Evolutionary conservation across 2,888 invertebrate species (phyloP).

Genomic region (Dyspetes luteomarginatus): DNA sequence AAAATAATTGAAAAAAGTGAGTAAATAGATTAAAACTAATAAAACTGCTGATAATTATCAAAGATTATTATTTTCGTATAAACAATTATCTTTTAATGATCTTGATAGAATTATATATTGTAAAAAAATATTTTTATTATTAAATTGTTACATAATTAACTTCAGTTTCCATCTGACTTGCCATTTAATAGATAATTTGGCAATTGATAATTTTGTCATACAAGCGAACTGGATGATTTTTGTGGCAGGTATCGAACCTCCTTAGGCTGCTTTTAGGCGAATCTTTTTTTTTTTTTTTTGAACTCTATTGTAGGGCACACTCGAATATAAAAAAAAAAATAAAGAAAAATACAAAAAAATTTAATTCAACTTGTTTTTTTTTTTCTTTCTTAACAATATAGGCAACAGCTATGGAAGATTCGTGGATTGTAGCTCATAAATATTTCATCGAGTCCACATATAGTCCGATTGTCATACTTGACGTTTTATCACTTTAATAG

Average conservation of each 20-base stretch:
- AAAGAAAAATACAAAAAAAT: conserved; percentile 37
- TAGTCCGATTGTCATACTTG: conserved; percentile 25
- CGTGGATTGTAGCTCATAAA: conserved; percentile 28
- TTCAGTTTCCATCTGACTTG: too few species aligned
- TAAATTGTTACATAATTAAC: too few species aligned
- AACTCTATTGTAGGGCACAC: conserved; percentile 45
- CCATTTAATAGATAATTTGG: too few species aligned
- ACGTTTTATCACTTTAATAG: not conserved
- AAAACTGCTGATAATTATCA: too few species aligned
- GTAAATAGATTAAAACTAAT: too few species aligned
- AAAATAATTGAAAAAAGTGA: not conserved
- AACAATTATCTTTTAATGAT: too few species aligned
- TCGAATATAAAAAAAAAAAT: conserved; percentile 44
- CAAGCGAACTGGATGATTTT: not conserved
- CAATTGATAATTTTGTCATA: not conserved
- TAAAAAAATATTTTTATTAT: too few species aligned
- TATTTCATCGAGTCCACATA: conserved; percentile 19
- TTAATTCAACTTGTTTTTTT: conserved; percentile 25
- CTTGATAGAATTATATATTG: too few species aligned
- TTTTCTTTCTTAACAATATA: conserved; percentile 1
- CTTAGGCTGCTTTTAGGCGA: conserved; percentile 15
- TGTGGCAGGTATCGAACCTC: conserved; percentile 38
- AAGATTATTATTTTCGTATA: not conserved
- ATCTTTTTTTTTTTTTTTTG: conserved; percentile 52
- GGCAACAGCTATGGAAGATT: conserved; percentile 21